These are phyloP conservation scores for Grammomys dolichurus DNA, from an alignment of 2,113 vertebrate genomes.

Conservation along the genomic window DNA sequence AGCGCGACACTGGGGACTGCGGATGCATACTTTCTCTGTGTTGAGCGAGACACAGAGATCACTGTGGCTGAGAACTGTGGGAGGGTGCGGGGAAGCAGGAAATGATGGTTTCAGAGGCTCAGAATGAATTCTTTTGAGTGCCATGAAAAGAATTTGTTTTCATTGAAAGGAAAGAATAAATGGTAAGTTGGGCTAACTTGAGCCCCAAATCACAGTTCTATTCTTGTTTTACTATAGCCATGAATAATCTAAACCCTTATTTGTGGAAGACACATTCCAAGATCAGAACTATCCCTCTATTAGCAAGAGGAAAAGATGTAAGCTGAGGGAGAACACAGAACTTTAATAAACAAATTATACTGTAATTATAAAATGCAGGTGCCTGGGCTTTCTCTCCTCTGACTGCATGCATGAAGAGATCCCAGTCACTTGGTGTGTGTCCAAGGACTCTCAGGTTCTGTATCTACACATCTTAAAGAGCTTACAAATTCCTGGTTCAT, in stretches of 20 bases:
- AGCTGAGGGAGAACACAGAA: constrained; percentile 26
- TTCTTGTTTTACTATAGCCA: neutral
- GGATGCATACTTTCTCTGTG: neutral
- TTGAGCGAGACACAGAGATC: neutral
- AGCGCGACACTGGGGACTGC: accelerated
- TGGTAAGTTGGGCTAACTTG: neutral
- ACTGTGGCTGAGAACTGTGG: neutral
- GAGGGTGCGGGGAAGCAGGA: neutral
- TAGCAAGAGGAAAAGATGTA: constrained; percentile 29
- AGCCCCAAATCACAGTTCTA: neutral
- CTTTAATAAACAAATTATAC: neutral
- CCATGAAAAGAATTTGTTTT: constrained; percentile 27
- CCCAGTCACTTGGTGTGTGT: neutral
- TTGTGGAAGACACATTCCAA: neutral
- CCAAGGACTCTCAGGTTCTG: neutral
- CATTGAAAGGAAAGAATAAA: constrained; percentile 4
- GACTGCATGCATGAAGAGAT: neutral
- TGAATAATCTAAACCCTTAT: constrained; percentile 45
- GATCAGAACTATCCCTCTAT: neutral
- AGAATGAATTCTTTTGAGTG: neutral
- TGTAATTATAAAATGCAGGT: constrained; percentile 16
- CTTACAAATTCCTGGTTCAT: constrained; percentile 43
- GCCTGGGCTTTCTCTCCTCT: neutral
- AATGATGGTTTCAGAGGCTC: neutral
- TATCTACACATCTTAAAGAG: neutral